Evolutionary conservation across 1,140 invertebrate genomes (phyloP), one percentile per base, ranked within the genome.

Genomic region (Aphelinus atriplicis): DNA sequence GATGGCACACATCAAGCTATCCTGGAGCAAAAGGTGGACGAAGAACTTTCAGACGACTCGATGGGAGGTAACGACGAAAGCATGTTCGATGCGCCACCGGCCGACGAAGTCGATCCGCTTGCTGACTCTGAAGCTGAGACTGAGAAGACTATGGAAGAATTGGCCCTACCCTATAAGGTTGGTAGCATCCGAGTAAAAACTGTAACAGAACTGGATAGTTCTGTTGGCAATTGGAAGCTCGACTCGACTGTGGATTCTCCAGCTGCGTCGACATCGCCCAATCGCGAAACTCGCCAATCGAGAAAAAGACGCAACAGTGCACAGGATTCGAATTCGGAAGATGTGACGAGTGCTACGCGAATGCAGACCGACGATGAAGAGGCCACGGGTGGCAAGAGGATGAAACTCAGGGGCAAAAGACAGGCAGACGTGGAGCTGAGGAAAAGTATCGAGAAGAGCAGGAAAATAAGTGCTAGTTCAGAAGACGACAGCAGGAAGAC

Each of bases 361-460:
- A 75, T 7, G 67, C 78, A 73, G 69, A 62, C 43, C 5, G 74
- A 83, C 7, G 80, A 86, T 60, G 83, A 84, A 46, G 82, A 83
- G n/a, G 84, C 84, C 73, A 82, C 83, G 10, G 87, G 82, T 7
- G 89, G 88, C 1, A 92, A 92, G 74, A 83, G 89, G 7, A 87
- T 89, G 77, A 90, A 89, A 67, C 83, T 90, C 61, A 81, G 89
- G 2, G 88, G 85, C 0, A 91, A 90, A 77, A 81, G 87, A 10
- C 75, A 83, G 1, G 80, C 89, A 0, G 90, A 92, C 78, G 80
- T 83, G 3, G 84, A 90, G 10, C 73, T 91, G 3, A 82, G 91
- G 26, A 90, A 89, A 67, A 90, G 89, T 57, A 84, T 92, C 0
- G 91, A 92, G 77, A 88, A 90, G 75, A 92, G 77, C 77, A 78